Base-by-base conservation (phyloP, 2,113 vertebrate species). In the Gasterosteus aculeatus region DNA sequence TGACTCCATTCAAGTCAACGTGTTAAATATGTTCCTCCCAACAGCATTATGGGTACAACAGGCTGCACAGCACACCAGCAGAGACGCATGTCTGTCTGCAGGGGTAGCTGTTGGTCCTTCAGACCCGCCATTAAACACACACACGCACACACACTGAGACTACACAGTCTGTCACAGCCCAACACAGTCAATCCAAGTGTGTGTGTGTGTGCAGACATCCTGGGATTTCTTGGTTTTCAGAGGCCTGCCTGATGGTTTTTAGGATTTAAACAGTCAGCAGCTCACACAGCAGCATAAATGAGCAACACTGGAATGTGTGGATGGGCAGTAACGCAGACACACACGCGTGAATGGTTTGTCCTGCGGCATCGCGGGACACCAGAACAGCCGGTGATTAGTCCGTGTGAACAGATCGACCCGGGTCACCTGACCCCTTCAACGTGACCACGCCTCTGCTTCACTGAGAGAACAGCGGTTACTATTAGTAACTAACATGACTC, bases 51-150 rank as follows among this genome's bases (percentile, higher is more conserved):
- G 38, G 22, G 22, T 26, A 26, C 22, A 26, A 26, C 22, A 26
- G 22, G 22, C 22, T 26, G 31, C 18, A 14, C 22, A 26, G 53
- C 16, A 38, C 38, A 39, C 2, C 53, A 0, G 53, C 46, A 81
- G 31, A 66, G 62, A 42, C 18, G 35, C 10, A 33, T 1, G 22
- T 42, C 15, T 42, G 22, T 57, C 85, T 77, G 46, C 60, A 89
- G 87, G 80, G 82, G 82, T 76, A 83, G 82, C 65, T 89, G 82
- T 81, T 51, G 85, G 10, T 85, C 75, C 72, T 81, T 49, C 54
- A 41, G 58, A 76, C 38, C 0, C 11, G 35, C 53, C 49, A 46
- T 49, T 18, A 62, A 46, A 76, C 35, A 76, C 44, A 80, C 12
- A 51, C 38, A 56, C 57, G 19, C 12, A 26, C 60, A 4, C 12